A percentile compares a stretch with the other conserved stretches of the same genome.
Evolutionary conservation across 2,797 vertebrate species (phyloP).

Genomic region (Fratercula arctica): DNA sequence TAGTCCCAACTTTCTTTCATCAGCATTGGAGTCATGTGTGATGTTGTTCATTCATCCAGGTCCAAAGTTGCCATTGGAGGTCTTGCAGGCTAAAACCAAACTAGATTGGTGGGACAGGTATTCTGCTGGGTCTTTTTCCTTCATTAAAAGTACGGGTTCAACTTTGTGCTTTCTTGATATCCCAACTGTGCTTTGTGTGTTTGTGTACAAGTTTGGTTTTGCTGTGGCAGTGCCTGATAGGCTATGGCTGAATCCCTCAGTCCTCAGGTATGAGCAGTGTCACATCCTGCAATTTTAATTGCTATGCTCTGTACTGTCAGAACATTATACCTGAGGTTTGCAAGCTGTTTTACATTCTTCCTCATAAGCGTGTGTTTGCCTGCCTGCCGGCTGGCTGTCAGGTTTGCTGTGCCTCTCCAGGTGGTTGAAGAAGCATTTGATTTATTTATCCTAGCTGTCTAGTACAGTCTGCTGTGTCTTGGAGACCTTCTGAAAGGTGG

Average conservation of each 20-base stretch:
- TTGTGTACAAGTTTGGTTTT: background rate
- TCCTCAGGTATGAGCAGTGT: conserved; percentile 48
- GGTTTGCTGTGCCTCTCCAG: background rate
- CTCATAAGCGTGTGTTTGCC: background rate
- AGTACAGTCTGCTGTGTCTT: background rate
- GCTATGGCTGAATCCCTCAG: conserved; percentile 11
- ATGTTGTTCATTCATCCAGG: background rate
- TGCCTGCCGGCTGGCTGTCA: background rate
- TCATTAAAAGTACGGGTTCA: background rate
- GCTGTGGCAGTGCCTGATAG: background rate
- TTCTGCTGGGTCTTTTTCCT: background rate
- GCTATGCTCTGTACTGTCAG: background rate
- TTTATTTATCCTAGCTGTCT: conserved; percentile 38
- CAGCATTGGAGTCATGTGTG: background rate
- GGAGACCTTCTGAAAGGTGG: background rate
- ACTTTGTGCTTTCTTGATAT: background rate
- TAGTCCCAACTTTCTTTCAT: background rate
- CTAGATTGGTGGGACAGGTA: background rate
- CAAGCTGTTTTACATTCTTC: conserved; percentile 39
- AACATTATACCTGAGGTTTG: conserved; percentile 10
- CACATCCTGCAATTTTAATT: conserved; percentile 66
- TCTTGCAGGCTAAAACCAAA: background rate
- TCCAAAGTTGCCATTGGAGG: background rate
- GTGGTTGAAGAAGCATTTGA: conserved; percentile 30
- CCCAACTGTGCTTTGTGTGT: background rate